A percentile compares a stretch with the other conserved stretches of the same genome.
phyloP scores from a whole-genome alignment of 2,888 invertebrate species.

The Lucinisca nassula region DNA sequence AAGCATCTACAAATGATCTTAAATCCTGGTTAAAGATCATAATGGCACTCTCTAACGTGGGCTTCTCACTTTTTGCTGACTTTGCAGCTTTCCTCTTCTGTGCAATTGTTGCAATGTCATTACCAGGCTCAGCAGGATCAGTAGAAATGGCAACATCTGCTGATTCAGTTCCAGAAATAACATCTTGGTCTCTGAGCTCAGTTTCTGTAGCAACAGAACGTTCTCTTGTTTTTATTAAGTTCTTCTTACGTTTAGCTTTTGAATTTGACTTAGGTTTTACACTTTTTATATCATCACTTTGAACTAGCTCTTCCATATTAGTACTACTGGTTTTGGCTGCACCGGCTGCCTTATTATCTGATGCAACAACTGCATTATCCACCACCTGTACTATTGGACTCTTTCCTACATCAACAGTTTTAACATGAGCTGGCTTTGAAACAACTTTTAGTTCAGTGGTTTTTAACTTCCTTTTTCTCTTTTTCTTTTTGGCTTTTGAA shows the following conservation, averaged over 20 bases:
- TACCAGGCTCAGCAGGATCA: too few species aligned
- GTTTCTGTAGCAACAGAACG: neutral
- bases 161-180: neutral
- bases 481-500: neutral
- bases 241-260: neutral
- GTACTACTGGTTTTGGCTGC: neutral
- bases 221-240: neutral
- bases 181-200: neutral
- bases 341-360: neutral
- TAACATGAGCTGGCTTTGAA: neutral
- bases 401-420: neutral
- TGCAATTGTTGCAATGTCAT: neutral
- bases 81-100: neutral
- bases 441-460: neutral
- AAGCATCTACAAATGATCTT: constrained; percentile 78
- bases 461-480: neutral
- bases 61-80: neutral
- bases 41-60: too few species aligned
- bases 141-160: too few species aligned
- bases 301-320: neutral
- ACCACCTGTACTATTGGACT: neutral
- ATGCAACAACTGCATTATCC: neutral
- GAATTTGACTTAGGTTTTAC: neutral
- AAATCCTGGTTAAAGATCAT: constrained; percentile 68
- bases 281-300: neutral